These are phyloP conservation scores for Aulostomus chinensis DNA, from an alignment of 2,797 vertebrate species.

Conservation along the genomic window DNA sequence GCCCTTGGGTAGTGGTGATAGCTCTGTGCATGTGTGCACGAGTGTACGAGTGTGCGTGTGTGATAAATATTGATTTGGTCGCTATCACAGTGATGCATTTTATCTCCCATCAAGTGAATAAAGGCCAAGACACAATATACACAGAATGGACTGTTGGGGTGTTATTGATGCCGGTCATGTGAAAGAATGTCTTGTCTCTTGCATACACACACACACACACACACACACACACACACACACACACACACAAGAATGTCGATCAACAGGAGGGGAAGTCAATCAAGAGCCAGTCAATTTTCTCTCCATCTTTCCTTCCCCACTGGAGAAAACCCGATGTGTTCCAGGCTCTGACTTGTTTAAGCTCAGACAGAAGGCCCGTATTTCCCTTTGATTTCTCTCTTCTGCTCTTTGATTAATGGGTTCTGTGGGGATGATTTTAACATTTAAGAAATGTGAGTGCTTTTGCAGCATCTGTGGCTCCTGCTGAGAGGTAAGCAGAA, in stretches of 20 bases:
- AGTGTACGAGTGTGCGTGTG: too few species aligned
- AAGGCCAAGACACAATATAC: too few species aligned
- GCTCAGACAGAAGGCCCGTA: neutral
- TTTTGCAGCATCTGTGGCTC: neutral
- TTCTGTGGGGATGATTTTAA: neutral
- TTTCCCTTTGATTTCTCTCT: neutral
- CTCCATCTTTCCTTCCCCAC: constrained; percentile 18
- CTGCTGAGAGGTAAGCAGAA: too few species aligned
- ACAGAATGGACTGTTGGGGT: too few species aligned
- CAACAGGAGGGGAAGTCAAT: constrained; percentile 59
- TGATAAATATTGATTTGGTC: constrained; percentile 32
- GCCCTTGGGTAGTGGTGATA: constrained; percentile 16
- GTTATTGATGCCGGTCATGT: too few species aligned
- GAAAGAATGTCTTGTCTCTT: constrained; percentile 60
- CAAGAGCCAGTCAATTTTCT: constrained; percentile 57
- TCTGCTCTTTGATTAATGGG: neutral
- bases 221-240: too few species aligned
- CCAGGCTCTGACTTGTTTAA: too few species aligned
- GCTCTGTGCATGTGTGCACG: constrained; percentile 11
- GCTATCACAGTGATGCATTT: constrained; percentile 13
- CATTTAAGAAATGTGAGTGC: neutral
- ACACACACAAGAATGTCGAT: constrained; percentile 40
- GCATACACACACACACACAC: too few species aligned
- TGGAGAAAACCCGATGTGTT: too few species aligned
- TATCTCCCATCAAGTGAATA: constrained; percentile 24